Conservation (phyloP, 2,797 vertebrate species). For the Balearica regulorum region DNA sequence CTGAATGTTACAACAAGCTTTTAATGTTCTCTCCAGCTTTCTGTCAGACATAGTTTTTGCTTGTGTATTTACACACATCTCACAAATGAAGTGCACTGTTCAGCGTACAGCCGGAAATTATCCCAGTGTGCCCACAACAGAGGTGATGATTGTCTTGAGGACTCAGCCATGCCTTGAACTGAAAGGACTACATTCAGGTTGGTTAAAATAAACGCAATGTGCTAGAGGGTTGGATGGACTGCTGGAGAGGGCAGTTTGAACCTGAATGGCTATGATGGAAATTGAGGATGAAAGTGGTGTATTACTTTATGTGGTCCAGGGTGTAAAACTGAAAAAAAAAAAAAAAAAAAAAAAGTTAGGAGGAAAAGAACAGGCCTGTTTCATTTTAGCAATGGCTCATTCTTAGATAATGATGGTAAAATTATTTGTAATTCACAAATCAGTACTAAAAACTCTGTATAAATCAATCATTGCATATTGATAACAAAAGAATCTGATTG, state of each 20-base stretch:
- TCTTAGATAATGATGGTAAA: background rate
- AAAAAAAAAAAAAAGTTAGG: no score
- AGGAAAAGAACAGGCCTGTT: background rate
- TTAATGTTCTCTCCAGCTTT: background rate
- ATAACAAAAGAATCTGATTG: background rate
- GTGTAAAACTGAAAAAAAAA: background rate
- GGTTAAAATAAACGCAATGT: background rate
- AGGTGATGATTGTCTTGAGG: background rate
- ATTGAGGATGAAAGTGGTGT: background rate
- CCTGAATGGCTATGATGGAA: background rate
- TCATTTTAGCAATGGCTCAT: background rate
- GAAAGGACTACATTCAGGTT: background rate
- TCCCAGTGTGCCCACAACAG: background rate
- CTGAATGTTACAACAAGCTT: background rate
- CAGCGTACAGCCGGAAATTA: background rate
- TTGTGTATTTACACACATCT: background rate
- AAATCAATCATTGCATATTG: background rate
- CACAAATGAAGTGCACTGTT: background rate
- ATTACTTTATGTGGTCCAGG: background rate
- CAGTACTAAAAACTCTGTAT: background rate
- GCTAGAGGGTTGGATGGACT: background rate
- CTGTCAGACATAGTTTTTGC: background rate
- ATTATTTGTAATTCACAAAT: background rate
- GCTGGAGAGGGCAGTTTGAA: background rate
- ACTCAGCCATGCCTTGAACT: background rate